Evolutionary conservation across 2,797 vertebrate species (phyloP), one percentile per base, ranked within the genome.

Genomic region (Coranthus polyacanthus): DNA sequence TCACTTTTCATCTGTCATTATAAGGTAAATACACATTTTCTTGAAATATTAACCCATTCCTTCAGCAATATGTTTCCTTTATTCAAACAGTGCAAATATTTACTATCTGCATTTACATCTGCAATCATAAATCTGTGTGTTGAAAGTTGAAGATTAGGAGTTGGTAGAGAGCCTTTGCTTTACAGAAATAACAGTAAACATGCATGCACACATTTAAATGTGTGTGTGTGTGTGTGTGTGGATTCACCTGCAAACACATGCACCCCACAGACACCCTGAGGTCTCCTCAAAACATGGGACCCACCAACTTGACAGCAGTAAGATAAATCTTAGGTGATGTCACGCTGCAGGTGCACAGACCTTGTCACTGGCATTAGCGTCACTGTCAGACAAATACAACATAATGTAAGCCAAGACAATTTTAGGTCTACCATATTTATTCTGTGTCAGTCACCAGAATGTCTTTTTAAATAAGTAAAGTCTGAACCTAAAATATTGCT

Each of bases 291-390:
- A 72, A 39, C 52, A 36, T 18, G 10, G 51, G 68, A 20, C 51
- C 1, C 0, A 84, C 64, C 39, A 44, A 73, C 44, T 62, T 79
- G 85, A 88, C 80, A 76, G 71, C 72, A 26, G 26, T 17, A 54
- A 65, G 64, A 60, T 47, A 73, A 78, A 80, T 82, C 55, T 26
- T 41, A 76, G 76, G 79, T 76, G 79, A 84, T 78, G 74, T 86
- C 68, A 49, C 78, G n/a, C 83, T 56, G 66, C 41, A 42, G 87
- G 54, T 79, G 68, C 65, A 52, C 38, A 62, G 67, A 75, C 72
- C 76, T 74, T 76, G 70, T 79, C 80, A 57, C n/a, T 57, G 62
- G 37, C 64, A 58, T 82, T 78, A 81, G 54, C 69, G 12, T 85
- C 77, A 79, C 58, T 52, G 59, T 75, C 79, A 67, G 50, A 58